phyloP scores from a whole-genome alignment of 1,140 invertebrate genomes.

The Drosophila sechellia region DNA sequence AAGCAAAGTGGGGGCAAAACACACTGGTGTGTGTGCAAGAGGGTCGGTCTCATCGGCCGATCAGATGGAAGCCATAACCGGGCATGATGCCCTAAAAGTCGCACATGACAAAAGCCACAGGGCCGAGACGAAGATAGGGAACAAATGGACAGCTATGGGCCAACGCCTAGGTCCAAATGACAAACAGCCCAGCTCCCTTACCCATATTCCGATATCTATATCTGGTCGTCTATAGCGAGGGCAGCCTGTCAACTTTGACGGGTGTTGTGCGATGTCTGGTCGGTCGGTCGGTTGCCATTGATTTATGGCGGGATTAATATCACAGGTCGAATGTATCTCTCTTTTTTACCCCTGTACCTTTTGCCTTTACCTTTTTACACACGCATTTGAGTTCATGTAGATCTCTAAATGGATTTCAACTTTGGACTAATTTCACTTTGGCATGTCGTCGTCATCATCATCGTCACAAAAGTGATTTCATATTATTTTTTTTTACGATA shows the following conservation, averaged over 20 bases:
- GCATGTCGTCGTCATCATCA: constrained; percentile 33
- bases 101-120: constrained; percentile 49
- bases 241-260: constrained; percentile 60
- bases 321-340: constrained; percentile 46
- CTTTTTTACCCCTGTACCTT: neutral
- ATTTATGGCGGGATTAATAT: constrained; percentile 70
- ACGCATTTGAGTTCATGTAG: constrained; percentile 59
- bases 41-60: constrained; percentile 16
- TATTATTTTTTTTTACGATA: constrained; percentile 42
- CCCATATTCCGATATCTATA: constrained; percentile 10
- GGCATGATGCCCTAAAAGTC: constrained; percentile 50
- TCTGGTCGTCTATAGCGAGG: constrained; percentile 9
- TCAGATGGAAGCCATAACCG: constrained; percentile 46
- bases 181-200: constrained; percentile 4
- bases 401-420: constrained; percentile 79
- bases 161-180: constrained; percentile 42
- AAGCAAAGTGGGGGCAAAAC: constrained; percentile 9
- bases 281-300: constrained; percentile 50
- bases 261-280: constrained; percentile 18
- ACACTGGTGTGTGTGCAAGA: constrained; percentile 8
- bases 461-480: constrained; percentile 58
- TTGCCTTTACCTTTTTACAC: constrained; percentile 48
- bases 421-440: constrained; percentile 79
- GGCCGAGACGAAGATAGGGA: constrained; percentile 41
- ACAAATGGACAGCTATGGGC: constrained; percentile 54